Evolutionary conservation across 2,888 invertebrate genomes (phyloP).

Genomic region (Platycnemis pennipes): DNA sequence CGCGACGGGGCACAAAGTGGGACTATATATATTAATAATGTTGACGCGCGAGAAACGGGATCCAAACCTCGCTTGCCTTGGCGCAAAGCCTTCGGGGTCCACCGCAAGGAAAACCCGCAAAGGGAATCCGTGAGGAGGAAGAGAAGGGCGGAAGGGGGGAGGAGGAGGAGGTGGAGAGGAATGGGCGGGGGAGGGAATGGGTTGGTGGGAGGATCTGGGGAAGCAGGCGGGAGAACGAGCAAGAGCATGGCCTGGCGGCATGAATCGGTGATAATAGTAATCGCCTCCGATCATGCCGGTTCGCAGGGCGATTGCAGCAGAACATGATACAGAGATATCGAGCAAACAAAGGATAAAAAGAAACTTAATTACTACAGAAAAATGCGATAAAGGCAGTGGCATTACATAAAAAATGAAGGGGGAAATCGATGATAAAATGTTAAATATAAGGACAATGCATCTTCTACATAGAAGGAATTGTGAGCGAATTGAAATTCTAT

Average conservation of each 20-base stretch:
- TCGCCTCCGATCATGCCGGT: background rate
- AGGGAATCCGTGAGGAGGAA: background rate
- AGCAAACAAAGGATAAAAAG: background rate
- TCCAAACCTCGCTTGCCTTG: conserved; percentile 64
- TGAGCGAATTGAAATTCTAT: too few relatives aligned
- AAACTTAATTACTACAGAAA: too few relatives aligned
- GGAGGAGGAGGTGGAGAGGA: background rate
- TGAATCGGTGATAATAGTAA: background rate
- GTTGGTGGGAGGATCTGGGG: background rate
- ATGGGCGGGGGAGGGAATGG: background rate
- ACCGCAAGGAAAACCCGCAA: conserved; percentile 53
- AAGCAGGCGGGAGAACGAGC: background rate
- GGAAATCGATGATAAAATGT: background rate
- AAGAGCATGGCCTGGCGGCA: background rate
- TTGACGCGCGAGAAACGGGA: conserved; percentile 62
- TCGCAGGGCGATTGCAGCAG: background rate
- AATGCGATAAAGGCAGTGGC: too few relatives aligned
- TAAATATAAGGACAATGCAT: background rate
- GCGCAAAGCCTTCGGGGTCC: conserved; percentile 52
- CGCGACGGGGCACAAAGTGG: conserved; percentile 26
- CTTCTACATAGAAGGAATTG: too few relatives aligned
- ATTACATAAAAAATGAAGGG: background rate
- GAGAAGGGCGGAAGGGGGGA: background rate
- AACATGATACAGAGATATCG: background rate
- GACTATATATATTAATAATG: conserved; percentile 57